Base-by-base conservation (phyloP, 2,113 vertebrate species). In the Copsychus sechellarum region DNA sequence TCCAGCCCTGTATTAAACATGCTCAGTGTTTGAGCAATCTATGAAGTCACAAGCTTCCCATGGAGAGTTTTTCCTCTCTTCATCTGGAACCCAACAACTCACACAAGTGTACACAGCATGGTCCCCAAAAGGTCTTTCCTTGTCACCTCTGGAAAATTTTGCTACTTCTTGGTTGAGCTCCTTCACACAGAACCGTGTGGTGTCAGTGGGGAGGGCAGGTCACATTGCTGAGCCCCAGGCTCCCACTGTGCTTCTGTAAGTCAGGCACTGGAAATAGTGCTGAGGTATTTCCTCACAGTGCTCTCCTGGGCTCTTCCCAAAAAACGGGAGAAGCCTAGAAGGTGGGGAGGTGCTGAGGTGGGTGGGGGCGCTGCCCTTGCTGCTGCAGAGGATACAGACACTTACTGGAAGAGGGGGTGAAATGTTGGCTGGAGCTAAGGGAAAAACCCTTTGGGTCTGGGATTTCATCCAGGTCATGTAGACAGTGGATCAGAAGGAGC, bases 31-130 rank as follows among this genome's bases (percentile, higher is more conserved):
- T 95, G 83, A 96, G 94, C 71, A 93, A 96, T 60, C 95, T 43
- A 54, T 78, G 92, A 95, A 94, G 85, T 95, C 96, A 96, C 92
- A 80, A 94, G 90, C 94, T 94, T 95, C 96, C 94, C 93, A 94
- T 77, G 96, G 93, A 94, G 94, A 94, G 85, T 90, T 96, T 96
- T 95, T 93, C 92, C 93, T 94, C 45, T 7, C 90, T 95, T 94
- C 79, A 71, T 94, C 92, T 95, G 88, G 85, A 96, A 71, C 93
- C 60, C 85, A 88, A 78, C 93, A 93, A 51, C 51, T 71, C 88
- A 60, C 33, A 70, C 47, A 64, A 92, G 72, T 5, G 6, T 36
- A 71, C 90, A 12, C 87, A 96, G 92, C 90, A 47, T 88, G 87
- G 66, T 60, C 81, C 64, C 80, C 79, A n/a, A 58, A 94, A 93